These are phyloP conservation scores for Habropoda laboriosa DNA, from an alignment of 1,140 invertebrate genomes.

Conservation along the genomic window DNA sequence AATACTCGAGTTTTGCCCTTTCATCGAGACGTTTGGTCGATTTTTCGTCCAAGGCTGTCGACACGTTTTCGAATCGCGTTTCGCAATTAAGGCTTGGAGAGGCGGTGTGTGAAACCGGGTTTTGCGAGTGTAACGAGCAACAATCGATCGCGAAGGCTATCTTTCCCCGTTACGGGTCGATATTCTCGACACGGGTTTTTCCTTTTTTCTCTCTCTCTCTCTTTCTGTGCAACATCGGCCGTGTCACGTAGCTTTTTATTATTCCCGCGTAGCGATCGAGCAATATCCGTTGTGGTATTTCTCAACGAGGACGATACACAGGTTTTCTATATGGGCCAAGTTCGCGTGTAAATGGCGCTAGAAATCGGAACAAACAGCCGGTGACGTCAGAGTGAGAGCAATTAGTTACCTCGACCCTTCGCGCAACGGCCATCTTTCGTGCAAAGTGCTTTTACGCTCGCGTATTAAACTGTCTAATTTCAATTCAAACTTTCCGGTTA, in stretches of 20 bases:
- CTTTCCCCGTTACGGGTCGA: not conserved
- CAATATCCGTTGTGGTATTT: slow-evolving; percentile 13
- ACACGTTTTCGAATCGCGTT: not conserved
- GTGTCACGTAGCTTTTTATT: slow-evolving; percentile 38
- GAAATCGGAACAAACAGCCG: not conserved
- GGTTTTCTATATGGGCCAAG: slow-evolving; percentile 14
- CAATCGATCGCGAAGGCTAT: not conserved
- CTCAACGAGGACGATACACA: not conserved
- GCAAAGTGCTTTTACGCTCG: no score
- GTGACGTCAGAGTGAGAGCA: not conserved
- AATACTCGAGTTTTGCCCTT: no score
- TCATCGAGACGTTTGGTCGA: not conserved
- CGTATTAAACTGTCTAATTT: no score
- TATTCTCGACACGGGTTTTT: slow-evolving; percentile 20
- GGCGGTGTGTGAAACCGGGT: not conserved
- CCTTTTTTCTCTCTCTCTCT: no score
- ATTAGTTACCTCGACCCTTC: no score
- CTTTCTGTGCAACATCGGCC: no score
- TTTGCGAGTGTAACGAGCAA: not conserved
- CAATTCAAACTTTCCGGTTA: no score
- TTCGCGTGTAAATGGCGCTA: not conserved
- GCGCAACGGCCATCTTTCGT: no score
- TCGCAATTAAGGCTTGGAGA: not conserved
- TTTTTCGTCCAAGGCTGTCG: not conserved
- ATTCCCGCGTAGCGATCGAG: slow-evolving; percentile 12